Percentiles rank a stretch among this genome's conserved stretches.
These are phyloP conservation scores for Pelagia noctiluca DNA, from an alignment of 30 jellyfish, hydroid and myxozoan species.

Conservation along the genomic window DNA sequence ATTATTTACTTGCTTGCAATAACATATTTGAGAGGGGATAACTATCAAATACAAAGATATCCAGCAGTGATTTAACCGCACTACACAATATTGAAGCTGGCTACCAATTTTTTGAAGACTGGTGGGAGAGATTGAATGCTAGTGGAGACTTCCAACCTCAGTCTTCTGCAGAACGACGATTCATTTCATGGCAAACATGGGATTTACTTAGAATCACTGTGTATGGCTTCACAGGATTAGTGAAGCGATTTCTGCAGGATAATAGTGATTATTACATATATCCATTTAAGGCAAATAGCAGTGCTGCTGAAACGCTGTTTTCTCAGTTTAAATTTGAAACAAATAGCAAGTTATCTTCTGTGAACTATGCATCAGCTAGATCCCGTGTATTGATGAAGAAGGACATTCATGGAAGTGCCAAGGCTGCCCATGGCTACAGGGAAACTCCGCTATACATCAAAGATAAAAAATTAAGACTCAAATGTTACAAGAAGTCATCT, in stretches of 20 bases:
- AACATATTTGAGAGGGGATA: conserved; percentile 36
- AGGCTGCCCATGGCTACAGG: conserved; percentile 60
- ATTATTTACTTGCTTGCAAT: conserved; percentile 32
- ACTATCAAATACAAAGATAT: conserved; percentile 1
- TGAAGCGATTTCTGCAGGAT: neutral
- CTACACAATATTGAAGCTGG: conserved; percentile 12
- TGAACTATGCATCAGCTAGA: conserved; percentile 49
- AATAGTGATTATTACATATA: conserved; percentile 1
- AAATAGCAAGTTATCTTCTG: conserved; percentile 23
- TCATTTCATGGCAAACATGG: too few species aligned
- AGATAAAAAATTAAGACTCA: too few species aligned
- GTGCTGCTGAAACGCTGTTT: too few species aligned
- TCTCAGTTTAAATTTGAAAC: conserved; percentile 44
- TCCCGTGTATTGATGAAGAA: conserved; percentile 47
- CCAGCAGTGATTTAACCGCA: conserved; percentile 1
- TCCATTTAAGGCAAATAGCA: conserved; percentile 30
- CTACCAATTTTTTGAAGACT: conserved; percentile 21
- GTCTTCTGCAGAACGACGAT: conserved; percentile 6
- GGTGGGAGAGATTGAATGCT: conserved; percentile 35
- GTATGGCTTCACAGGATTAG: conserved; percentile 29
- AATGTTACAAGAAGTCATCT: conserved; percentile 27
- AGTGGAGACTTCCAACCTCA: conserved; percentile 30
- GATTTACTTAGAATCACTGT: conserved; percentile 26
- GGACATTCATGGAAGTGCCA: too few species aligned
- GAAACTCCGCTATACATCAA: too few species aligned